These are phyloP conservation scores for Alectura lathami DNA, from an alignment of 2,113 vertebrate species.

Conservation along the genomic window DNA sequence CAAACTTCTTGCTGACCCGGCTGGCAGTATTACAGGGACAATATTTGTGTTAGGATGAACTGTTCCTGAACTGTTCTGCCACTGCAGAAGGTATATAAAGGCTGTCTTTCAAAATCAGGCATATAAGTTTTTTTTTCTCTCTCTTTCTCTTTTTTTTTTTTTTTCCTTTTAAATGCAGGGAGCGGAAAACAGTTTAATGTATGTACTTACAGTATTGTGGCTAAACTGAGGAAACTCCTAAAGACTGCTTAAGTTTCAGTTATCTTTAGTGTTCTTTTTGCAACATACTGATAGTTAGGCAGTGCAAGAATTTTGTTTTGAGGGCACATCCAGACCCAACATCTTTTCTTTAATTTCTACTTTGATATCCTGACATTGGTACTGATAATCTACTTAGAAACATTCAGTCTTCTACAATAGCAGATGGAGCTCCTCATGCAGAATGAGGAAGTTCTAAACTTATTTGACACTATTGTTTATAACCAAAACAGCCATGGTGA, in stretches of 20 bases:
- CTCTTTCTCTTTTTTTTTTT: neutral
- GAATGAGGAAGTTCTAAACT: neutral
- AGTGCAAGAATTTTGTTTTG: neutral
- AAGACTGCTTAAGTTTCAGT: neutral
- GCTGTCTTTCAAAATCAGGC: neutral
- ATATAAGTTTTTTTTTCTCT: neutral
- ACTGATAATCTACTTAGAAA: neutral
- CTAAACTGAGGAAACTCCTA: neutral
- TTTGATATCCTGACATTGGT: neutral
- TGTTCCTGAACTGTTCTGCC: neutral
- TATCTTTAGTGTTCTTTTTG: neutral
- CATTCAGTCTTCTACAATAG: neutral
- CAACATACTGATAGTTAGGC: neutral
- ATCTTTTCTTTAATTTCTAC: neutral
- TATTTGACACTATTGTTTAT: neutral
- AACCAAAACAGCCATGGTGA: neutral
- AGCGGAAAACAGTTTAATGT: neutral
- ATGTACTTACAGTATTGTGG: neutral
- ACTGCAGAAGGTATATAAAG: neutral
- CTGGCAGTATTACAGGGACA: neutral
- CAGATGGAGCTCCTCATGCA: neutral
- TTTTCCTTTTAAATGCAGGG: neutral
- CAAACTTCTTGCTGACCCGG: neutral
- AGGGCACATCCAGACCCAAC: neutral
- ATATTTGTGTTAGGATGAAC: conserved; percentile 47